Conservation (phyloP, 2,888 invertebrate species). For the Netelia fuscicornis region DNA sequence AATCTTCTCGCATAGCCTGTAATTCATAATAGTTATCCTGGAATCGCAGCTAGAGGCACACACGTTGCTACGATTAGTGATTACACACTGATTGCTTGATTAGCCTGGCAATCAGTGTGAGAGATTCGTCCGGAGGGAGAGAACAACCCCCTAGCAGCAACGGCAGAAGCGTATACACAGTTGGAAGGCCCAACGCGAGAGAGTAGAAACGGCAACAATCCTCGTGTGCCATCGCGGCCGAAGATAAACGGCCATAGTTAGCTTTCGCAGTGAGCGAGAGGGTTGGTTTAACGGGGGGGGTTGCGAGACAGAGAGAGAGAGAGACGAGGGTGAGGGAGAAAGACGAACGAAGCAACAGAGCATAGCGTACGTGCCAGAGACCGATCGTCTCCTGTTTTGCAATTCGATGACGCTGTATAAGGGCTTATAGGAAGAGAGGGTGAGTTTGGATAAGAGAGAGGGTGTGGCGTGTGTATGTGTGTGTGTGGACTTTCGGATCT, state of each 20-base stretch:
- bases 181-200: neutral
- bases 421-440: neutral
- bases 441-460: constrained; percentile 4
- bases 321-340: neutral
- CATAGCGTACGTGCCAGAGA: constrained; percentile 10
- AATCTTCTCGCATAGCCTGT: constrained; percentile 51
- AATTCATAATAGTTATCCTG: constrained; percentile 62
- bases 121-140: constrained; percentile 60
- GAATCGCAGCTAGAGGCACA: constrained; percentile 21
- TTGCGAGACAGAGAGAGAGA: neutral
- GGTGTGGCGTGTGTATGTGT: neutral
- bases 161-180: neutral
- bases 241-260: constrained; percentile 55
- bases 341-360: constrained; percentile 25
- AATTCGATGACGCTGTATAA: constrained; percentile 55
- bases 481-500: constrained; percentile 17
- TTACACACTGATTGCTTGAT: constrained; percentile 62
- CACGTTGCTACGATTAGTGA: constrained; percentile 58
- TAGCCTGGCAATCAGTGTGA: constrained; percentile 60
- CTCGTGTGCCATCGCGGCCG: constrained; percentile 37
- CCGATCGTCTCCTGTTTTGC: constrained; percentile 46
- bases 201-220: constrained; percentile 21
- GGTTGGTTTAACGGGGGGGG: neutral
- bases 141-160: constrained; percentile 14
- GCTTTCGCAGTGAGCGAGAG: constrained; percentile 25